Base-by-base conservation (phyloP, 2,888 invertebrate genomes). In the Mactromeris polynyma region DNA sequence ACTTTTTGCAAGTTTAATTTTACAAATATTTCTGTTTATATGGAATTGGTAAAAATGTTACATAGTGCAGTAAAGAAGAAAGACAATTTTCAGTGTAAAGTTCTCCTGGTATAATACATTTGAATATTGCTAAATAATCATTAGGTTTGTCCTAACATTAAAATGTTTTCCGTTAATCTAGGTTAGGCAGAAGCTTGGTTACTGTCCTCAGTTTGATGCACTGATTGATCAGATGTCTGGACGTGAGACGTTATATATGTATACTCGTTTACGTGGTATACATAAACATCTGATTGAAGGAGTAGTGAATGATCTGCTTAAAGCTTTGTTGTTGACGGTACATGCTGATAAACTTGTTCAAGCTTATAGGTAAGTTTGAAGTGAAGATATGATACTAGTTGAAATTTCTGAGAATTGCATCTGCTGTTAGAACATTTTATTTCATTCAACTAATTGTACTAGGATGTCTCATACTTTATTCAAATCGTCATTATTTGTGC, bases 181-280 rank as follows among this genome's bases (percentile, higher is more conserved):
- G 58, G 58, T 64, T 2, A 46, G 46, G 17, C 46, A 46, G 46
- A 46, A 14, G 11, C 3, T 46, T 46, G 46, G 46, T 46, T 58
- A 99, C 97, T 99, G 99, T 96, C 99, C 99, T 0, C 99, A 99
- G 97, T 98, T 98, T 96, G 98, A 98, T 97, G 98, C 98, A 0
- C 97, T 99, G 78, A 98, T 98, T 94, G 97, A 97, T 86, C 98
- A 98, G 94, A 97, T 98, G 96, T 98, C 98, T 19, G 98, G 98
- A 0, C 97, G 97, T 87, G 98, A 98, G 96, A 98, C 98, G 95
- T 97, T 99, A 80, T 97, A 96, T 79, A 97, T 98, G 89, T 98
- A 98, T 97, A 98, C 98, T 1, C 97, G 97, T 21, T 97, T 99
- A 81, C 97, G 98, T n/a, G 96, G 96, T 17, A 94, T 96, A 11